phyloP scores from a whole-genome alignment of 2,797 vertebrate genomes.

The Falco berigora region DNA sequence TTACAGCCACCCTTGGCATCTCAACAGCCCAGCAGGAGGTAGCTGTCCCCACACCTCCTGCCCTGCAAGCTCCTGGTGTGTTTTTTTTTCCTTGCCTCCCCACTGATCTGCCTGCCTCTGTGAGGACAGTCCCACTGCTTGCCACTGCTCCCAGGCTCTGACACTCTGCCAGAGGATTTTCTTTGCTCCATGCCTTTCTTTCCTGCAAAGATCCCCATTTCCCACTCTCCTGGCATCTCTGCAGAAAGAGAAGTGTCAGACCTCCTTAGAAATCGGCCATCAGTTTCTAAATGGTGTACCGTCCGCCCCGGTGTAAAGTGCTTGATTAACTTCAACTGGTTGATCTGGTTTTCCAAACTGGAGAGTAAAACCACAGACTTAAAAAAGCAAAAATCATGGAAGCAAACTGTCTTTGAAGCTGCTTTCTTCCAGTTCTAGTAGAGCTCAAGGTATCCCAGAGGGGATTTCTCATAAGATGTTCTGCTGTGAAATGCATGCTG shows the following conservation, averaged over 20 bases:
- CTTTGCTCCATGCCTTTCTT: background rate
- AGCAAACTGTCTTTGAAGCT: background rate
- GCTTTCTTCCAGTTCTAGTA: background rate
- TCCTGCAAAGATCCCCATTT: background rate
- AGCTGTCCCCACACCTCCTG: background rate
- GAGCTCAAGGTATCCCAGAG: background rate
- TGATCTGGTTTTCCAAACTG: background rate
- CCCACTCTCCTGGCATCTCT: background rate
- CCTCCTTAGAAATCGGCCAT: background rate
- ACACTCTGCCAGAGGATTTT: background rate
- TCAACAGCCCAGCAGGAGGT: background rate
- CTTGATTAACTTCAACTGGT: background rate
- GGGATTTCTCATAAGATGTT: background rate
- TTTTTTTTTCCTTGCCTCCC: rapidly evolving
- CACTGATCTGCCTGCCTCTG: background rate
- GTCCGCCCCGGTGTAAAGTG: background rate
- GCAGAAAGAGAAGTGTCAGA: background rate
- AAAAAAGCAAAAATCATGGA: background rate
- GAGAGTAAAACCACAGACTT: background rate
- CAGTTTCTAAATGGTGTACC: background rate
- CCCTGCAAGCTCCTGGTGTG: background rate
- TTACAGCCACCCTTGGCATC: background rate
- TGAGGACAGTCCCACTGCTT: background rate
- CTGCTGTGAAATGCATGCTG: background rate
- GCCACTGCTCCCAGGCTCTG: background rate